phyloP scores from a whole-genome alignment of 2,113 vertebrate species.

The Accipiter cooperii region DNA sequence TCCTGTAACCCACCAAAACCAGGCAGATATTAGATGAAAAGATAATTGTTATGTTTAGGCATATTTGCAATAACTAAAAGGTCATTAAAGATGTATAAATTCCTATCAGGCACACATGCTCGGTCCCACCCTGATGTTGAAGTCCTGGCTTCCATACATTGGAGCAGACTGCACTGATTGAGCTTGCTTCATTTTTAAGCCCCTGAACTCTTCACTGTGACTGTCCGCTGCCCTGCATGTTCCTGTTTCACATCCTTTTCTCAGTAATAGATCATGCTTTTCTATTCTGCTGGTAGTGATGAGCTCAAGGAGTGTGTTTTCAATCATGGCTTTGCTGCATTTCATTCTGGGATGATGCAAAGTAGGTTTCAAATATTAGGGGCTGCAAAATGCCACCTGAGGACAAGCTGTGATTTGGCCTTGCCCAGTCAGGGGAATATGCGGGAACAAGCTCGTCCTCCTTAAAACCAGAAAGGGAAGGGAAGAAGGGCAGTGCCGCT shows the following conservation, averaged over 20 bases:
- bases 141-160: rapidly evolving
- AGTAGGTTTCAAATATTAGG: neutral
- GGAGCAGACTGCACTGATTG: neutral
- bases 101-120: neutral
- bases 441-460: neutral
- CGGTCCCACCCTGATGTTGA: neutral
- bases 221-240: rapidly evolving
- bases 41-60: neutral
- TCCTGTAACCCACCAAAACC: neutral
- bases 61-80: neutral
- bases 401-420: neutral
- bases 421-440: neutral
- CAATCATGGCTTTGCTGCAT: neutral
- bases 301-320: neutral
- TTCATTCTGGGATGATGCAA: neutral
- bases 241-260: neutral
- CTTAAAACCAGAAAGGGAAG: neutral
- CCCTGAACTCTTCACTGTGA: neutral
- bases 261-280: neutral
- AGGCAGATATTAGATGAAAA: neutral
- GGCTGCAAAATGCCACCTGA: neutral
- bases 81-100: neutral
- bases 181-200: neutral
- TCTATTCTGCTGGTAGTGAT: neutral
- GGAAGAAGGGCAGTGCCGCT: neutral